A percentile compares a stretch with the other conserved stretches of the same genome.
phyloP scores from a whole-genome alignment of 2,888 invertebrate genomes.

The Steinernema hermaphroditum region DNA sequence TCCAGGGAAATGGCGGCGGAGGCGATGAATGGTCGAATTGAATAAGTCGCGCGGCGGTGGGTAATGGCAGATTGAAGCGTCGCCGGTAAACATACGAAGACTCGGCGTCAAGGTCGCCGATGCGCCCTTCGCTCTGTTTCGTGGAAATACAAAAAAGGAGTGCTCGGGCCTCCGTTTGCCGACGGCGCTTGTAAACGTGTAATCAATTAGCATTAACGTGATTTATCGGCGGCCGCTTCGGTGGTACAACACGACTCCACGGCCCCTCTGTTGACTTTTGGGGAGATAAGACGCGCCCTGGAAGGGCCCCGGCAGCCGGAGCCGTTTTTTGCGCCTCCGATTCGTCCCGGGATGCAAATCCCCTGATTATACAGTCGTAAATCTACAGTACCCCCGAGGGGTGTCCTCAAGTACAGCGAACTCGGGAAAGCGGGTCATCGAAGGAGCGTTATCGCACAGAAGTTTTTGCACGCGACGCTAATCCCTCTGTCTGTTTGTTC shows the following conservation, averaged over 20 bases:
- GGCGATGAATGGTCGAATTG: background rate
- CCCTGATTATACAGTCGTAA: background rate
- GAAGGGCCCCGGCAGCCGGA: background rate
- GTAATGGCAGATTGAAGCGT: constrained; percentile 20
- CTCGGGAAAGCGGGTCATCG: background rate
- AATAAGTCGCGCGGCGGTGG: constrained; percentile 20
- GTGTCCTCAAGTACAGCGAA: background rate
- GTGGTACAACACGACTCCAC: background rate
- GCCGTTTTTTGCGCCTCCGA: background rate
- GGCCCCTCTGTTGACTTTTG: background rate
- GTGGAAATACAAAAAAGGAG: background rate
- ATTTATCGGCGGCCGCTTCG: constrained; percentile 19
- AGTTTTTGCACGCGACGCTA: constrained; percentile 27
- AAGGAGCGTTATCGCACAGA: constrained; percentile 26
- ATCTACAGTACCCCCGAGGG: background rate
- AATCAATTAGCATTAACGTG: constrained; percentile 29
- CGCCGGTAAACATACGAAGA: constrained; percentile 14
- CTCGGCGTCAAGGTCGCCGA: background rate
- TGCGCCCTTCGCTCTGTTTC: constrained; percentile 18
- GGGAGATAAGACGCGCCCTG: background rate
- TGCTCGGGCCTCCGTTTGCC: background rate
- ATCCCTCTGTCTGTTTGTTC: constrained; percentile 29
- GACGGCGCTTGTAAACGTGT: constrained; percentile 18
- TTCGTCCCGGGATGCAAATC: background rate
- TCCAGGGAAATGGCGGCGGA: constrained; percentile 10